phyloP scores from a whole-genome alignment of 2,888 invertebrate genomes.

The Yponomeuta sedellus region DNA sequence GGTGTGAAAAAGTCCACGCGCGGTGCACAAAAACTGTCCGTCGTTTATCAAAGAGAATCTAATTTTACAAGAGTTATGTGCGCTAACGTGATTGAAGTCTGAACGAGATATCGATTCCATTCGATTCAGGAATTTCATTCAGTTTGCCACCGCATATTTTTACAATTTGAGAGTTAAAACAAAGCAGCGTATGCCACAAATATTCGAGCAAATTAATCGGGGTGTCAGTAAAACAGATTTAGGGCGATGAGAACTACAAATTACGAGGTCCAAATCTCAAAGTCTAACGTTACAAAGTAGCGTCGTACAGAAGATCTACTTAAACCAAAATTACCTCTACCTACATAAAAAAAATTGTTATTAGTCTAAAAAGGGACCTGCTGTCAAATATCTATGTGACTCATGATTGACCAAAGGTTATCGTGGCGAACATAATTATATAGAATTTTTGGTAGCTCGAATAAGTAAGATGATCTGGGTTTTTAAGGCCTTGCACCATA shows the following conservation, averaged over 20 bases:
- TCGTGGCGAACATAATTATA: too few relatives aligned
- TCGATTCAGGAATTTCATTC: not conserved
- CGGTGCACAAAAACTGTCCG: not conserved
- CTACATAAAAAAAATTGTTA: too few relatives aligned
- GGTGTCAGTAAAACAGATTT: not conserved
- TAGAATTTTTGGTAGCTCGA: too few relatives aligned
- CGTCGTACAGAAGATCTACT: not conserved
- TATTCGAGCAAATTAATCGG: not conserved
- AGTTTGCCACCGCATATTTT: not conserved
- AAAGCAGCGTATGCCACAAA: not conserved
- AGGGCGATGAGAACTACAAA: not conserved
- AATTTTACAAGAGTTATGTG: slow-evolving; percentile 3
- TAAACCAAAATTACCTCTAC: too few relatives aligned
- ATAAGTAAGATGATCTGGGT: too few relatives aligned
- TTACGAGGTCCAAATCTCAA: not conserved
- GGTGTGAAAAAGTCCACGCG: not conserved
- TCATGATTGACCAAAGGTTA: too few relatives aligned
- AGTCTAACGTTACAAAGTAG: not conserved
- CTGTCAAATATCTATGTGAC: too few relatives aligned
- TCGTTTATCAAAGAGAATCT: slow-evolving; percentile 1
- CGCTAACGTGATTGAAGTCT: slow-evolving; percentile 2
- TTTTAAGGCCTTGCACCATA: too few relatives aligned
- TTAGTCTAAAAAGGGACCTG: too few relatives aligned
- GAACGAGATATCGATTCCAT: not conserved
- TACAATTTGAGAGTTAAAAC: not conserved